Evolutionary conservation across 2,888 invertebrate species (phyloP), one percentile per base, ranked within the genome.

Genomic region (Dryadula phaetusa): DNA sequence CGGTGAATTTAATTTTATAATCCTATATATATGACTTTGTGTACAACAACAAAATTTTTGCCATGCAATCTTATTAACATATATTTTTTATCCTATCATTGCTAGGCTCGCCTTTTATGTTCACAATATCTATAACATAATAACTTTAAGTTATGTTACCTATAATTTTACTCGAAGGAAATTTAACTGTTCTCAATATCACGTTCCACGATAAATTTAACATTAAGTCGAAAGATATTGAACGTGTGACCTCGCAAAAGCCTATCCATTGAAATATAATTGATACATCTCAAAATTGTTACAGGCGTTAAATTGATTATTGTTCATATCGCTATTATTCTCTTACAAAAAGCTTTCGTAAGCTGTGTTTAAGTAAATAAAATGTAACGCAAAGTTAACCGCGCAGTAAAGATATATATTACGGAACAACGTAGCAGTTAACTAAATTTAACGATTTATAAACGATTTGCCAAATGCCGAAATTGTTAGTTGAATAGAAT

Each of bases 241-340:
- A 28, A 44, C 58, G 22, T 12, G 44, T 42, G 44, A 60, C 58
- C 58, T 60, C 44, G 44, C 42, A 46, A 18, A 56, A 62, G 56
- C 47, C 47, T 67, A 63, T 58, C 63, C 60, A 66, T 32, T 63
- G 53, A 44, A 66, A 62, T 58, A 53, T 58, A 52, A 63, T 63
- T 64, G 64, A 58, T 49, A 64, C 64, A 64, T 64, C 66, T 61
- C 58, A 66, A 52, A 60, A 60, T 54, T 61, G 53, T 65, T 58
- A 63, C 32, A 64, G 58, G 64, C 63, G 69, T 63, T 66, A 69
- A 66, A 69, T 69, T 60, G 69, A 66, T 69, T 69, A 69, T 65
- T 53, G 65, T 66, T 65, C 40, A 62, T 62, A 69, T 54, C 62
- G 47, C 69, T 16, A 54, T 63, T 66, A 47, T 53, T 46, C 58